These are phyloP conservation scores for Corythaeola cristata DNA, from an alignment of 2,113 vertebrate species.

Conservation along the genomic window DNA sequence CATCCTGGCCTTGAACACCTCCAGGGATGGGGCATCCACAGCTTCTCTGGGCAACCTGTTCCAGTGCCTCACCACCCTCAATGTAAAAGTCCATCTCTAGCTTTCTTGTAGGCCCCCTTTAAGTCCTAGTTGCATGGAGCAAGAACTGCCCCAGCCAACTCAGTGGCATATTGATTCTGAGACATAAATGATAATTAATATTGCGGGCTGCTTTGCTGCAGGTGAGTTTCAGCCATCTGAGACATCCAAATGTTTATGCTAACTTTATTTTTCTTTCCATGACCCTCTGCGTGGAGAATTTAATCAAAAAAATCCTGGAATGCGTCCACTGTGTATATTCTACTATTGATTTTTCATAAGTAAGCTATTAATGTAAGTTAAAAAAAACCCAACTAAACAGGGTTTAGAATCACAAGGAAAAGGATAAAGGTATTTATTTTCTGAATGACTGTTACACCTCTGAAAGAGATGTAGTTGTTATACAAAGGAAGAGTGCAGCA, in stretches of 20 bases:
- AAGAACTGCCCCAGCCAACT: background rate
- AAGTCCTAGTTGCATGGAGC: background rate
- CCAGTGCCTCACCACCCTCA: too few species aligned
- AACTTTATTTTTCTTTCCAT: background rate
- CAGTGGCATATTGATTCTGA: fast-evolving
- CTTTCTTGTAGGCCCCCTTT: too few species aligned
- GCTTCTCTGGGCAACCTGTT: too few species aligned
- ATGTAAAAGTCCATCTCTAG: too few species aligned
- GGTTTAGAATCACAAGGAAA: background rate
- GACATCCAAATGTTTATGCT: background rate
- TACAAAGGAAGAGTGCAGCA: background rate
- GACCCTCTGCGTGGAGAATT: background rate
- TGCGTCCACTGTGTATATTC: background rate
- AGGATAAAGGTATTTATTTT: background rate
- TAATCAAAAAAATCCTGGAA: background rate
- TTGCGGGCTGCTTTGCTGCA: background rate
- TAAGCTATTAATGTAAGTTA: background rate
- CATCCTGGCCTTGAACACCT: too few species aligned
- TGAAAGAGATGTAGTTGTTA: background rate
- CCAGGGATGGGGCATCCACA: too few species aligned
- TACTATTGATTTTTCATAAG: background rate
- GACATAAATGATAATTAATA: background rate
- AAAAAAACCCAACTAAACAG: background rate
- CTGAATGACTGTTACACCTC: background rate
- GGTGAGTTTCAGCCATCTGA: background rate